Percentiles rank a stretch among this genome's conserved stretches.
Conservation (phyloP, 64 coral and sea anemone species). For the Montipora cactus region DNA sequence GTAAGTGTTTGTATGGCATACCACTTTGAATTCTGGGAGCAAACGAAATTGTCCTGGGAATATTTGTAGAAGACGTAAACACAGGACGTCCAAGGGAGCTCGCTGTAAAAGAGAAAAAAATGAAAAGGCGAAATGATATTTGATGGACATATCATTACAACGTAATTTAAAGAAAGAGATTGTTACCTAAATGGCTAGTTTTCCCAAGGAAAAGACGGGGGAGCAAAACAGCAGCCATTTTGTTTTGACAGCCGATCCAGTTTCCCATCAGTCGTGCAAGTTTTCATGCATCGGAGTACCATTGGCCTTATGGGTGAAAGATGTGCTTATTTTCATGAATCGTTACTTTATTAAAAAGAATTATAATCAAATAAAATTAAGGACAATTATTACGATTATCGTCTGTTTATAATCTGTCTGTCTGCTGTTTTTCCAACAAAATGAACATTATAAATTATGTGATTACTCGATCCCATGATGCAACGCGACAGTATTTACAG, state of each 20-base stretch:
- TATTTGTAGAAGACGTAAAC: constrained; percentile 23
- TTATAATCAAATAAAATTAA: no score
- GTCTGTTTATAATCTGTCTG: no score
- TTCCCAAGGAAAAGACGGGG: constrained; percentile 53
- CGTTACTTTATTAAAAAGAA: no score
- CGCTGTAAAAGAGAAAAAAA: constrained; percentile 4
- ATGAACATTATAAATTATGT: no score
- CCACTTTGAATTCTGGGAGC: constrained; percentile 59
- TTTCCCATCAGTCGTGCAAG: not conserved
- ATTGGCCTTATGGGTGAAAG: constrained; percentile 7
- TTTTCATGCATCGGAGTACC: not conserved
- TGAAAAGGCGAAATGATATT: not conserved
- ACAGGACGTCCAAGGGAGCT: constrained; percentile 23
- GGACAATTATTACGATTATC: no score
- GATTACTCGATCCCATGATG: constrained; percentile 41
- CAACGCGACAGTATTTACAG: not conserved
- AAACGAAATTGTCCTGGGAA: constrained; percentile 1
- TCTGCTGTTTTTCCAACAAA: no score
- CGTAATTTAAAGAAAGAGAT: not conserved
- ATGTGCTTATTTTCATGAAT: no score
- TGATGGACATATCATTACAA: not conserved
- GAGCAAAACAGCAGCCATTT: constrained; percentile 69
- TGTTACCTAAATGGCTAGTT: constrained; percentile 43
- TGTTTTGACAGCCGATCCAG: constrained; percentile 21
- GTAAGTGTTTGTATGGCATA: not conserved